Base-by-base conservation (phyloP, 2,797 vertebrate genomes). In the Etheostoma perlongum region DNA sequence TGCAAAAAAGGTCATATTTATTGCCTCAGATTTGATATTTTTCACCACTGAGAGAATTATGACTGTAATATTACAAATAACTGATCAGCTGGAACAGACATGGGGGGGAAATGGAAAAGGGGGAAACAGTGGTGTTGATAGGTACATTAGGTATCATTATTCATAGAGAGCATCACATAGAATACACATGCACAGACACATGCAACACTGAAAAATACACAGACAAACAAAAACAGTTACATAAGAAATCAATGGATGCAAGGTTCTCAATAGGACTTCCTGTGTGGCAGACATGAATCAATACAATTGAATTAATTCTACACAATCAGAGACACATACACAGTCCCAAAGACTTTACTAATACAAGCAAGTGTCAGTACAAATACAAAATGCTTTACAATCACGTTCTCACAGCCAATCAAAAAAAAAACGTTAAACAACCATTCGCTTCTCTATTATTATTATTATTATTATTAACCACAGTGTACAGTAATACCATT, bases 241-340 rank as follows among this genome's bases (percentile, higher is more conserved):
- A 82, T 88, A 89, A 91, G 83, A 52, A 36, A 89, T 92, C 92
- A 57, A 93, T 91, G 70, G 61, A 70, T 42, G 60, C 77, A 67
- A 66, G 80, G 57, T 67, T 82, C 82, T 81, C 72, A 72, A 79
- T 63, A 18, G 68, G 74, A 83, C 84, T 87, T 89, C 81, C 81
- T 78, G 77, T 78, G 78, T 68, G 69, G 70, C 21, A 48, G 71
- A 85, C 82, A 48, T 21, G 25, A 74, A 65, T 92, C 92, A 78
- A 92, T 92, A 89, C 51, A 54, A 83, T 48, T 78, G 71, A 86
- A 82, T 88, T 59, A 72, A 78, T 67, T 60, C 60, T 49, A 49
- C 79, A 74, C 81, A 58, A 52, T 67, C 62, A 83, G 64, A 58
- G 33, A 72, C 14, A 15, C 59, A 48, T 54, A 44, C 18, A 60